A percentile compares a stretch with the other conserved stretches of the same genome.
phyloP scores from a whole-genome alignment of 1,140 invertebrate genomes.

The Episyrphus balteatus region DNA sequence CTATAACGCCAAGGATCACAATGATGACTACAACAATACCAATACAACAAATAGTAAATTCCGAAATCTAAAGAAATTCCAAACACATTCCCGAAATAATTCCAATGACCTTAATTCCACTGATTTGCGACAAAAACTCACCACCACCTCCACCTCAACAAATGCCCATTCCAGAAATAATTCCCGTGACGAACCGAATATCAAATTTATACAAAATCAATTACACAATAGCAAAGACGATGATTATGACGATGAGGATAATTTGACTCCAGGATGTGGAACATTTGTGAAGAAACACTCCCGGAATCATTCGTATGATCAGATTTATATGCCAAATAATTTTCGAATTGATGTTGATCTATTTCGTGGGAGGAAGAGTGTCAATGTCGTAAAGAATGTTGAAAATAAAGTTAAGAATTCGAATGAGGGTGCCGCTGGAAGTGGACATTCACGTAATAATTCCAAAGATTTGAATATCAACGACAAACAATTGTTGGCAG shows the following conservation, averaged over 20 bases:
- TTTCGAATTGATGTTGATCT: slow-evolving; percentile 35
- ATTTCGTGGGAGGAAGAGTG: slow-evolving; percentile 29
- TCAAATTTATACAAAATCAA: slow-evolving; percentile 34
- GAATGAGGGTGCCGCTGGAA: slow-evolving; percentile 25
- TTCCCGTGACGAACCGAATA: slow-evolving; percentile 27
- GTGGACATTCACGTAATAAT: slow-evolving; percentile 42
- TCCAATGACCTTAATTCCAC: slow-evolving; percentile 31
- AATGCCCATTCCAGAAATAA: slow-evolving; percentile 24
- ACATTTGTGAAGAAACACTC: slow-evolving; percentile 35
- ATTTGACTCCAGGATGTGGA: slow-evolving; percentile 28
- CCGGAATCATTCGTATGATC: slow-evolving; percentile 35
- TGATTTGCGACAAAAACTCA: slow-evolving; percentile 23
- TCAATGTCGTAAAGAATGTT: slow-evolving; percentile 30
- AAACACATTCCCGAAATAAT: slow-evolving; percentile 36
- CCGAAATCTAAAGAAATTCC: slow-evolving; percentile 31
- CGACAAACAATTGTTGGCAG: slow-evolving; percentile 3
- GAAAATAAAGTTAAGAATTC: slow-evolving; percentile 28
- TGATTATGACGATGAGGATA: slow-evolving; percentile 31
- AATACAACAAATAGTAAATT: slow-evolving; percentile 18
- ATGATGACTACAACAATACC: slow-evolving; percentile 13
- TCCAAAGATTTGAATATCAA: slow-evolving; percentile 41
- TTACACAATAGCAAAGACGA: slow-evolving; percentile 16
- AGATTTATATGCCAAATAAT: slow-evolving; percentile 37
- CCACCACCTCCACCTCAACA: too few relatives aligned
- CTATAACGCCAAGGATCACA: slow-evolving; percentile 30